These are phyloP conservation scores for Melanotaenia maccullochi DNA, from an alignment of 2,797 vertebrate genomes.

Conservation along the genomic window DNA sequence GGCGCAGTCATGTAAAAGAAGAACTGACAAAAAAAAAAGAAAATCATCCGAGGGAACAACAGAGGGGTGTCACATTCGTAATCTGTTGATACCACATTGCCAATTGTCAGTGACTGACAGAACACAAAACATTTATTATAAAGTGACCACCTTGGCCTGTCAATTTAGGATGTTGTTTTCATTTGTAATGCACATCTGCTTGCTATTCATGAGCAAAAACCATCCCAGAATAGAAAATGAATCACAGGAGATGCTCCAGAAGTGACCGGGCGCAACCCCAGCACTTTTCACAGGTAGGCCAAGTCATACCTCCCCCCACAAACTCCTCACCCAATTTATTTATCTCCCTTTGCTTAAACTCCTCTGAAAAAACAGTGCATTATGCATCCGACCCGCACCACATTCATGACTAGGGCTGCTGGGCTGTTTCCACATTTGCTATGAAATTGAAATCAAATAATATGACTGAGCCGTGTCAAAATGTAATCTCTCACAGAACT, in stretches of 20 bases:
- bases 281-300: slow-evolving; percentile 45
- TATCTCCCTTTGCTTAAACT: slow-evolving; percentile 64
- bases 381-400: slow-evolving; percentile 68
- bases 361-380: slow-evolving; percentile 44
- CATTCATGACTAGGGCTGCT: slow-evolving; percentile 74
- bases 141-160: slow-evolving; percentile 50
- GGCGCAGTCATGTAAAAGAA: slow-evolving; percentile 37
- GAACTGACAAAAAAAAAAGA: slow-evolving; percentile 44
- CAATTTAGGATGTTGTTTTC: slow-evolving; percentile 60
- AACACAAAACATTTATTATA: slow-evolving; percentile 58
- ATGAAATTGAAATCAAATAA: slow-evolving; percentile 80
- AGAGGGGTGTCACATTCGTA: slow-evolving; percentile 43
- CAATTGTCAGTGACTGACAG: slow-evolving; percentile 58
- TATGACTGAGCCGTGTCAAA: slow-evolving; percentile 77
- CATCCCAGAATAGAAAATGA: slow-evolving; percentile 58
- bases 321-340: slow-evolving; percentile 54
- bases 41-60: slow-evolving; percentile 43
- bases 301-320: slow-evolving; percentile 16
- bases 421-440: slow-evolving; percentile 75
- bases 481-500: slow-evolving; percentile 77
- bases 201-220: slow-evolving; percentile 71
- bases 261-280: slow-evolving; percentile 60
- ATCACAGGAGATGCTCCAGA: slow-evolving; percentile 64
- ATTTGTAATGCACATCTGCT: slow-evolving; percentile 60
- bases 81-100: slow-evolving; percentile 56